Conservation (phyloP, 92 coral and sea anemone species). For the Pocillopora grandis region DNA sequence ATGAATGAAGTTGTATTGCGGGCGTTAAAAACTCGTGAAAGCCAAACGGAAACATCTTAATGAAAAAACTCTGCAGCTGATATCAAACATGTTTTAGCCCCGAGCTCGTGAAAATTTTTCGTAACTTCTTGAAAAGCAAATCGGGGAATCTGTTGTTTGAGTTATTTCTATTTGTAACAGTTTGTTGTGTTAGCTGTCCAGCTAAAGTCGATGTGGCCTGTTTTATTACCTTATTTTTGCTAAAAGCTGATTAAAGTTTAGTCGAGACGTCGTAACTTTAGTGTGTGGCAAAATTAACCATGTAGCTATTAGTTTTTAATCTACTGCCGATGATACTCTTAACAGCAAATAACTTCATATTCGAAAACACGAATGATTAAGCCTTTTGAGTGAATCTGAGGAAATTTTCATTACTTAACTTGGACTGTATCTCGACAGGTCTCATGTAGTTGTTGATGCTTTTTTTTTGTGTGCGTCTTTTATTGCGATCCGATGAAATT, state of each 20-base stretch:
- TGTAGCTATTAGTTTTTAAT: not conserved
- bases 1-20: no score
- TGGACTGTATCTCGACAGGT: no score
- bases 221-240: not conserved
- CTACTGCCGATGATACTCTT: not conserved
- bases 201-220: not conserved
- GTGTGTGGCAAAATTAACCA: no score
- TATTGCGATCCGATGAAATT: not conserved
- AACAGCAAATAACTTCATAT: no score
- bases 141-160: constrained; percentile 8
- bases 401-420: no score
- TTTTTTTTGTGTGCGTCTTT: no score
- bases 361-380: no score
- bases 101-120: not conserved
- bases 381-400: no score
- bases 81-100: not conserved
- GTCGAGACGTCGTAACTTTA: not conserved
- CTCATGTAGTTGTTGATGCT: no score
- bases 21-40: no score
- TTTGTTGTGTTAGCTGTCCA: constrained; percentile 12
- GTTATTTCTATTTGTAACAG: not conserved
- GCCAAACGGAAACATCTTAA: not conserved
- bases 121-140: not conserved
- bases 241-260: not conserved
- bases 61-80: not conserved